Conservation (phyloP, 1,140 invertebrate genomes). For the Drosophila ercepeae region DNA sequence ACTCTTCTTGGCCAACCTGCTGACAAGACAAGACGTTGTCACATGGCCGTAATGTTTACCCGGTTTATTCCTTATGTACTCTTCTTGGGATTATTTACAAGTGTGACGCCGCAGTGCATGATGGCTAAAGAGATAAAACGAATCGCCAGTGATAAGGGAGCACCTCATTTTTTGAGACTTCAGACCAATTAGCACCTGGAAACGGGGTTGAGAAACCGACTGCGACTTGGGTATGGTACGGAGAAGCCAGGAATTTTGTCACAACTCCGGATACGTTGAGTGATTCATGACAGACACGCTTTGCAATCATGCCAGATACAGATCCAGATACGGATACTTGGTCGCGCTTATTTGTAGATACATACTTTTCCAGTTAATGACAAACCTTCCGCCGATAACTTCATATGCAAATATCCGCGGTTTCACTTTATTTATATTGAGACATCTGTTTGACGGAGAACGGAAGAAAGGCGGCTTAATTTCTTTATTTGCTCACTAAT, state of each 20-base stretch:
- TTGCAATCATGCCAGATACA: conserved; percentile 38
- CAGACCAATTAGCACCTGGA: conserved; percentile 22
- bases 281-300: conserved; percentile 65
- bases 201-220: conserved; percentile 11
- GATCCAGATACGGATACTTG: conserved; percentile 20
- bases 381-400: conserved; percentile 54
- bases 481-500: conserved; percentile 52
- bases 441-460: conserved; percentile 38
- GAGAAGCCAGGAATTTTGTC: not conserved
- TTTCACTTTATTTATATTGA: conserved; percentile 20
- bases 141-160: conserved; percentile 28
- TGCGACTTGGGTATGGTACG: not conserved
- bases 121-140: conserved; percentile 46
- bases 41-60: conserved; percentile 67
- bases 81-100: conserved; percentile 69
- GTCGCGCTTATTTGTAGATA: conserved; percentile 18
- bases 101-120: conserved; percentile 42
- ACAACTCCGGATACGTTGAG: conserved; percentile 19
- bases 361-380: conserved; percentile 41
- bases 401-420: conserved; percentile 40
- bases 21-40: conserved; percentile 54
- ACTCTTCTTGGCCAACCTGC: conserved; percentile 34
- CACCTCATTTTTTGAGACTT: not conserved
- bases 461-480: conserved; percentile 19
- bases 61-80: conserved; percentile 60